These are phyloP conservation scores for Tetragonula clypearis DNA, from an alignment of 1,140 invertebrate species.

Conservation along the genomic window DNA sequence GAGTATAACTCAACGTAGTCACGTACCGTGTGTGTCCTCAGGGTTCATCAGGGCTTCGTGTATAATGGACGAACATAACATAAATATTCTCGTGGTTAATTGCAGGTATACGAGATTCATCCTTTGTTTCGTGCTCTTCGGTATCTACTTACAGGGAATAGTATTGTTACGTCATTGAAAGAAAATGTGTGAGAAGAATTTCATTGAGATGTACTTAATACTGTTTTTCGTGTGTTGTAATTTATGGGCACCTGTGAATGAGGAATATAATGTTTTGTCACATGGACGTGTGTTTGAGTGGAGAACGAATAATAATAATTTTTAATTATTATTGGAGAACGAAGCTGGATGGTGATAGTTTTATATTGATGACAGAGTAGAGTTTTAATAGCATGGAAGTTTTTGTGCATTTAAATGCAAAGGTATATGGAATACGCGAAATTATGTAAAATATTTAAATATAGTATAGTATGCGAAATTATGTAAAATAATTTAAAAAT, in stretches of 20 bases:
- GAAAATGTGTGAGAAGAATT: background rate
- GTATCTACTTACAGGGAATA: background rate
- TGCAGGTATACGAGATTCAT: slow-evolving; percentile 1
- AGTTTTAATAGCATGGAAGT: too few relatives aligned
- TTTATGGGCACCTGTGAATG: background rate
- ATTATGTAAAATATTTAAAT: too few relatives aligned
- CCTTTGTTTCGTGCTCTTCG: background rate
- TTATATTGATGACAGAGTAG: background rate
- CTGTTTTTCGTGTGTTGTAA: background rate
- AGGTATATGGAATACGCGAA: too few relatives aligned
- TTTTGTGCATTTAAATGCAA: too few relatives aligned
- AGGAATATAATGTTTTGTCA: background rate
- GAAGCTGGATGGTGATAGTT: background rate
- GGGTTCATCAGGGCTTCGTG: background rate
- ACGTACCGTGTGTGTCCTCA: background rate
- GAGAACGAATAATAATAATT: background rate
- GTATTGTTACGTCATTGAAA: background rate
- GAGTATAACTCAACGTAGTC: background rate
- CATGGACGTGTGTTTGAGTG: background rate
- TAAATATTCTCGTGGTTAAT: slow-evolving; percentile 14
- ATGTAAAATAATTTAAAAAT: too few relatives aligned
- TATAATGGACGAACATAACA: background rate
- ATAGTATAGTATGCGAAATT: too few relatives aligned
- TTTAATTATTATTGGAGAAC: background rate
- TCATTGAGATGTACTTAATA: background rate